These are phyloP conservation scores for Takifugu ocellatus DNA, from an alignment of 2,797 vertebrate species.

Conservation along the genomic window DNA sequence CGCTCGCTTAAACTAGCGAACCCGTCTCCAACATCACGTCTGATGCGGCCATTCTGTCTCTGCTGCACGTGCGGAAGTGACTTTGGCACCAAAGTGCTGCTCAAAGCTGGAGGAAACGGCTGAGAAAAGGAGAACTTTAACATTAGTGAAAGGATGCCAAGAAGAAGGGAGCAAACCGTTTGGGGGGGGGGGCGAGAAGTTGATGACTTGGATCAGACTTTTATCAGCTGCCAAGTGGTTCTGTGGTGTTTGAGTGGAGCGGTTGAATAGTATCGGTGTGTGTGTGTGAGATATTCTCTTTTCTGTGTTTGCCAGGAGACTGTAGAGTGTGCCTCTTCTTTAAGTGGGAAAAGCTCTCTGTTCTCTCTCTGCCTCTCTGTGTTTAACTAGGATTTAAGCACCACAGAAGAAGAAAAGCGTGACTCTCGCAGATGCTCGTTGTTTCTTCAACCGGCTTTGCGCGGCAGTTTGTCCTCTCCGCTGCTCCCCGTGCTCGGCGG, in stretches of 20 bases:
- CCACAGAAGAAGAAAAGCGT: constrained; percentile 8
- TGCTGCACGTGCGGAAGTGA: too few relatives aligned
- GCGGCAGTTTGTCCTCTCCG: not conserved
- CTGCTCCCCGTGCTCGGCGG: too few relatives aligned
- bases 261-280: constrained; percentile 39
- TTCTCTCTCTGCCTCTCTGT: constrained; percentile 10
- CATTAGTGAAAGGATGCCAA: not conserved
- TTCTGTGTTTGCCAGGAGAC: constrained; percentile 32
- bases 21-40: too few relatives aligned
- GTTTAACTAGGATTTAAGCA: constrained; percentile 1
- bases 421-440: not conserved
- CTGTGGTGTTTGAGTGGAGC: constrained; percentile 37
- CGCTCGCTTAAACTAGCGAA: too few relatives aligned
- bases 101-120: not conserved
- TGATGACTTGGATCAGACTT: constrained; percentile 49
- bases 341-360: constrained; percentile 19
- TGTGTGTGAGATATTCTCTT: constrained; percentile 27
- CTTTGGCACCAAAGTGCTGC: too few relatives aligned
- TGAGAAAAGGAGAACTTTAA: constrained; percentile 7
- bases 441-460: not conserved
- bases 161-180: constrained; percentile 12
- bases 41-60: too few relatives aligned
- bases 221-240: constrained; percentile 60
- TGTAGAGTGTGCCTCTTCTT: constrained; percentile 30
- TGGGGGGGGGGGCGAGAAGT: constrained; percentile 18